Evolutionary conservation across 2,113 vertebrate genomes (phyloP).

Genomic region (Pluvianellus socialis): DNA sequence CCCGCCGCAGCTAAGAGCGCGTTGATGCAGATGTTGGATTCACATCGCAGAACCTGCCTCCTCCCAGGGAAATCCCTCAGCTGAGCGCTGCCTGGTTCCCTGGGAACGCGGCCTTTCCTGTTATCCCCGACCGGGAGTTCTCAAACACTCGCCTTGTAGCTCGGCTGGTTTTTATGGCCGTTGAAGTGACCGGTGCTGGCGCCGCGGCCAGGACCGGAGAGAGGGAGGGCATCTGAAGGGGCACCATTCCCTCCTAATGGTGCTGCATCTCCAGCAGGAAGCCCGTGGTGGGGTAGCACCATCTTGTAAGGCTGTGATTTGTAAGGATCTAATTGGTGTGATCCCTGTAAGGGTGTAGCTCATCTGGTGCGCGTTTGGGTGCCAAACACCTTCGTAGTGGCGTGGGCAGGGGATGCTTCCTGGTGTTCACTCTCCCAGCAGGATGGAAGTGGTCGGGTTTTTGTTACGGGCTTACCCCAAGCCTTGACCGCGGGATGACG

Average conservation of each 20-base stretch:
- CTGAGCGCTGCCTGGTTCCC: neutral
- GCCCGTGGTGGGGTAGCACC: neutral
- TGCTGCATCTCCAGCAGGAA: neutral
- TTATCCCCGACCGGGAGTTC: neutral
- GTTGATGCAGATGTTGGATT: neutral
- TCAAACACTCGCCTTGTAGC: no score
- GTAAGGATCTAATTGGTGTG: neutral
- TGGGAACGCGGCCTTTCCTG: neutral
- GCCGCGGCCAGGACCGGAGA: neutral
- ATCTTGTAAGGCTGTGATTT: neutral
- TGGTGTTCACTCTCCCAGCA: neutral
- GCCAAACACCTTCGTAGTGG: neutral
- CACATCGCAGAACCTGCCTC: neutral
- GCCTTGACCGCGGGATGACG: neutral
- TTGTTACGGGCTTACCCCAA: neutral
- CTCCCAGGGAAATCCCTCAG: neutral
- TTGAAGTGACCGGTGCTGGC: neutral
- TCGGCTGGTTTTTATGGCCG: fast-evolving
- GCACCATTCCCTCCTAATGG: neutral
- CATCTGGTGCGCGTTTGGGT: neutral
- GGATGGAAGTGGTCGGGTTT: neutral
- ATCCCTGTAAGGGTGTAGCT: neutral
- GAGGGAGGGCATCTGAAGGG: neutral
- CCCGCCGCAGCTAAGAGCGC: neutral
- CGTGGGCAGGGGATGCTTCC: neutral